These are phyloP conservation scores for Melieria crassipennis DNA, from an alignment of 2,888 invertebrate species.

Conservation along the genomic window DNA sequence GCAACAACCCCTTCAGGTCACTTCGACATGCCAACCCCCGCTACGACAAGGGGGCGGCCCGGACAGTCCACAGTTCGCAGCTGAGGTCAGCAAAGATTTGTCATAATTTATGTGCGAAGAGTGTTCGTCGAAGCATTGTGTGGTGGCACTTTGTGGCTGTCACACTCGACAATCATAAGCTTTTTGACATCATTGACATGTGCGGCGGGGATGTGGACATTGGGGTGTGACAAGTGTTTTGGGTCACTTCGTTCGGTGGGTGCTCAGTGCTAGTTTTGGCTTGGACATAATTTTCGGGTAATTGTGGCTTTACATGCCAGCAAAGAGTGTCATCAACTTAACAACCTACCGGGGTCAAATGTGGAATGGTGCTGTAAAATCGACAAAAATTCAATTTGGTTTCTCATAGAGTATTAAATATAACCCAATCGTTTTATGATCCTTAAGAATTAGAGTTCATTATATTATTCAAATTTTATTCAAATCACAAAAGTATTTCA, in stretches of 20 bases:
- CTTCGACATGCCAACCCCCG: not conserved
- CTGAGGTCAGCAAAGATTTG: constrained; percentile 23
- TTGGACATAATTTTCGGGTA: not conserved
- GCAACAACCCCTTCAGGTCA: not conserved
- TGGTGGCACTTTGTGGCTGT: not conserved
- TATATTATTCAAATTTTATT: not conserved
- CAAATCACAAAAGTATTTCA: not conserved
- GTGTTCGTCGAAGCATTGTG: not conserved
- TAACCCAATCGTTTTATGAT: too few species aligned
- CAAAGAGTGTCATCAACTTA: constrained; percentile 11
- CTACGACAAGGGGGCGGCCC: not conserved
- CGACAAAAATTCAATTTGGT: too few species aligned
- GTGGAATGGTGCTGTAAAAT: too few species aligned
- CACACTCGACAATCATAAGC: constrained; percentile 12
- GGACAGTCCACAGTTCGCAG: not conserved
- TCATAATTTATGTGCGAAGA: constrained; percentile 6
- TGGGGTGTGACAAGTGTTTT: not conserved
- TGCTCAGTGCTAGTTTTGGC: too few species aligned
- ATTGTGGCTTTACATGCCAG: constrained; percentile 4
- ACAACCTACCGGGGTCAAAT: too few species aligned
- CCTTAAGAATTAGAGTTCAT: not conserved
- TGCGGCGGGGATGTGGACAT: not conserved
- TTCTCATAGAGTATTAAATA: too few species aligned
- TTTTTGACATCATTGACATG: constrained; percentile 22
- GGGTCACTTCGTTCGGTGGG: not conserved